A percentile compares a stretch with the other conserved stretches of the same genome.
phyloP scores from a whole-genome alignment of 2,797 vertebrate genomes.

The Leptoclinus maculatus region DNA sequence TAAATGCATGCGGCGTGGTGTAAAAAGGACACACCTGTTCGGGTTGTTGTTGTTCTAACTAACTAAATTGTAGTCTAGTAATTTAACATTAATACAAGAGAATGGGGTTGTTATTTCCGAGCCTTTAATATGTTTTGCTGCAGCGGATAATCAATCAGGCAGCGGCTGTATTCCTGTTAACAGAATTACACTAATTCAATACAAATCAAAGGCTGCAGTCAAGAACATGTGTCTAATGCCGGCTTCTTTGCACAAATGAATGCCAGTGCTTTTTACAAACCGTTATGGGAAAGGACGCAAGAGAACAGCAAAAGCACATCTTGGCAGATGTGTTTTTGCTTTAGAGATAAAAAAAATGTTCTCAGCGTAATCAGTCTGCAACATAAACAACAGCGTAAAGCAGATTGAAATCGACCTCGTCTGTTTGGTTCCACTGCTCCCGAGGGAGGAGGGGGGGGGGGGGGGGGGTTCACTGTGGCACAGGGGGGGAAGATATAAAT shows the following conservation, averaged over 20 bases:
- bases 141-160: constrained; percentile 60
- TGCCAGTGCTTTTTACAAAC: background rate
- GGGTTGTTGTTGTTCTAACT: background rate
- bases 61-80: background rate
- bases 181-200: constrained; percentile 70
- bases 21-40: background rate
- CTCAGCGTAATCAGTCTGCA: constrained; percentile 5
- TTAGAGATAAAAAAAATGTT: constrained; percentile 9
- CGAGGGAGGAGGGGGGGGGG: background rate
- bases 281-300: background rate
- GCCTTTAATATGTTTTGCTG: constrained; percentile 51
- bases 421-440: constrained; percentile 29
- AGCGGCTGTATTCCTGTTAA: constrained; percentile 54
- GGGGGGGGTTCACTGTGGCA: constrained; percentile 45
- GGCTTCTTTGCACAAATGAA: constrained; percentile 31
- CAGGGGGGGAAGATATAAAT: constrained; percentile 74
- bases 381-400: constrained; percentile 41
- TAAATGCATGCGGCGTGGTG: background rate
- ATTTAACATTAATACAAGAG: constrained; percentile 25
- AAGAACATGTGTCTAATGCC: constrained; percentile 29
- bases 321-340: constrained; percentile 4
- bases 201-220: constrained; percentile 43
- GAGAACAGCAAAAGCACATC: background rate
- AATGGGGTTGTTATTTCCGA: constrained; percentile 3
- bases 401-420: constrained; percentile 49